These are phyloP conservation scores for Metopolophium dirhodum DNA, from an alignment of 1,140 invertebrate species.

Conservation along the genomic window DNA sequence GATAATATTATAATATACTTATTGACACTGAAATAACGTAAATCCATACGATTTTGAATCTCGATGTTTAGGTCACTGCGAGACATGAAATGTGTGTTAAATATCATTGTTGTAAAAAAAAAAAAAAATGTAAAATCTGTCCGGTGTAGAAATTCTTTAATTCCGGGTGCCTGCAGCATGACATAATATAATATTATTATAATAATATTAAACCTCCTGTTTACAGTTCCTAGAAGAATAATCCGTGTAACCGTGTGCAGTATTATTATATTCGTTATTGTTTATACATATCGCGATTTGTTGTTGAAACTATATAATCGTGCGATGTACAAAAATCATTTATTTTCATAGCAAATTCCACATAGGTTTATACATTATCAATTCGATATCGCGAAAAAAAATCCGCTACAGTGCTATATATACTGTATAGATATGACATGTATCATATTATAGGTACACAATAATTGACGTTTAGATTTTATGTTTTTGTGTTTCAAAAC, in stretches of 20 bases:
- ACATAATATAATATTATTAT: background rate
- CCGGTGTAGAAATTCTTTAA: background rate
- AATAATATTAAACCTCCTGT: background rate
- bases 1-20: background rate
- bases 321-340: background rate
- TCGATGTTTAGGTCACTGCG: background rate
- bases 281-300: background rate
- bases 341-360: conserved; percentile 21
- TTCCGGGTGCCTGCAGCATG: background rate
- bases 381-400: background rate
- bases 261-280: conserved; percentile 32
- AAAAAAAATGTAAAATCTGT: background rate
- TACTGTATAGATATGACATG: no score
- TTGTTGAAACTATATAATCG: background rate
- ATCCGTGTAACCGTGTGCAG: background rate
- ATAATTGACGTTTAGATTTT: background rate
- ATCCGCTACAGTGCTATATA: background rate
- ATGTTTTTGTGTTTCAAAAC: background rate
- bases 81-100: background rate
- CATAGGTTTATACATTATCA: background rate
- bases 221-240: background rate
- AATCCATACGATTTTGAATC: background rate
- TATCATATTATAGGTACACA: background rate
- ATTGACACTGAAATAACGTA: background rate
- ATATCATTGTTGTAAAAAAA: background rate